Evolutionary conservation across 1,140 invertebrate genomes (phyloP), one percentile per base, ranked within the genome.

Genomic region (Cyphomyrmex costatus): DNA sequence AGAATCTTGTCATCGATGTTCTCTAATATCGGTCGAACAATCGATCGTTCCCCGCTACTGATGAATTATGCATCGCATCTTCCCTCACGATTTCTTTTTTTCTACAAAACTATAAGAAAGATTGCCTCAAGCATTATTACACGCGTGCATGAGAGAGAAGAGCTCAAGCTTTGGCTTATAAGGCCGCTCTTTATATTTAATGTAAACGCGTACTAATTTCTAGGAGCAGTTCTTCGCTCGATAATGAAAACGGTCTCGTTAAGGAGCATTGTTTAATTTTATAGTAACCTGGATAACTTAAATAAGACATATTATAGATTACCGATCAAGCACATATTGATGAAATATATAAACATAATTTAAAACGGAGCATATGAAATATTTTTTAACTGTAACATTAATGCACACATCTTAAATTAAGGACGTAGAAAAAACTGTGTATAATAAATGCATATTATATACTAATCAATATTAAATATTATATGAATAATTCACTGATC

Each of bases 241-340:
- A 93, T 93, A 94, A 94, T 92, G 90, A 92, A 93, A 91, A 82
- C 76, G 58, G 30, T 68, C 77, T 70, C 61, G 80, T 90, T 86
- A 90, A 85, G 80, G 82, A 90, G 42, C 86, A 82, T 90, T 90
- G 82, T 82, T 74, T 53, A 68, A 27, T 56, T 71, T 80, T 61
- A n/a, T 30, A 5, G 46, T 53, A 53, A 60, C 56, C 79, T 74
- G 3, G 12, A 83, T 83, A 49, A 36, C 36, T 83, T 30, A 46
- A 80, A 61, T 74, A n/a, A 46, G 16, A 24, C 36, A 10, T 42
- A 42, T 42, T n/a, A n/a, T 36, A 46, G 16, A 14, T 61, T 24
- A 3, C 14, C 6, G 56, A 42, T 71, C 0, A 14, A 27, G 19
- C n/a, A 33, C 6, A 63, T 49, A 16, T 49, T 49, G 5, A 2